These are phyloP conservation scores for Sarcoramphus papa DNA, from an alignment of 2,797 vertebrate genomes.

Conservation along the genomic window DNA sequence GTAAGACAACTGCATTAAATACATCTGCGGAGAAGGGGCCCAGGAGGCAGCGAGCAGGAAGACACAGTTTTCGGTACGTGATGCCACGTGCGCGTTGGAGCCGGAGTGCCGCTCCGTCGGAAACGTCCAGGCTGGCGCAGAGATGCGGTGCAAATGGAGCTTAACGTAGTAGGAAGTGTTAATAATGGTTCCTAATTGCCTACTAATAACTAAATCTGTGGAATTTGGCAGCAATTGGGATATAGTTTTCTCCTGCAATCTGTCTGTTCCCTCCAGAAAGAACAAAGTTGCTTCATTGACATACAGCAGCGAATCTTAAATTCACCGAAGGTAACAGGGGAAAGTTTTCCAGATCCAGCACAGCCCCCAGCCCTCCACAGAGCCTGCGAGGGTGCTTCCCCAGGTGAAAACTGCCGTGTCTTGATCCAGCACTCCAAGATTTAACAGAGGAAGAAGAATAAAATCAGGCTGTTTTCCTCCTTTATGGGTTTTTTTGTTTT, in stretches of 20 bases:
- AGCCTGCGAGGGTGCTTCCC: background rate
- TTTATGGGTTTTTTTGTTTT: background rate
- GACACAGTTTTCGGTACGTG: background rate
- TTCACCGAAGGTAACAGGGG: background rate
- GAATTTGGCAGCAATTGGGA: conserved; percentile 16
- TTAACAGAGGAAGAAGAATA: background rate
- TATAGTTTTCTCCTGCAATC: conserved; percentile 32
- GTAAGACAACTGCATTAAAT: background rate
- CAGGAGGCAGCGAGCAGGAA: background rate
- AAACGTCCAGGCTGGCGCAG: background rate
- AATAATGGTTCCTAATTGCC: conserved; percentile 57
- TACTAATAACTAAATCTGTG: conserved; percentile 49
- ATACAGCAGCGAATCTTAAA: background rate
- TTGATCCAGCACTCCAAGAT: background rate
- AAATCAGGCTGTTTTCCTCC: background rate
- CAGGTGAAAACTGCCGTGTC: fast-evolving
- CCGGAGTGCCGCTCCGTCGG: background rate
- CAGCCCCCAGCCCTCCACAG: background rate
- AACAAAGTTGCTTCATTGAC: background rate
- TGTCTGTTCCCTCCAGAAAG: conserved; percentile 29
- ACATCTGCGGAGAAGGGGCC: background rate
- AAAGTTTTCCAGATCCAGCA: background rate
- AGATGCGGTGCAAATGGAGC: background rate
- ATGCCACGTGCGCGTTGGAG: background rate
- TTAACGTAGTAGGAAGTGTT: conserved; percentile 30